These are phyloP conservation scores for Pterostichus niger DNA, from an alignment of 2,888 invertebrate species.

Conservation along the genomic window DNA sequence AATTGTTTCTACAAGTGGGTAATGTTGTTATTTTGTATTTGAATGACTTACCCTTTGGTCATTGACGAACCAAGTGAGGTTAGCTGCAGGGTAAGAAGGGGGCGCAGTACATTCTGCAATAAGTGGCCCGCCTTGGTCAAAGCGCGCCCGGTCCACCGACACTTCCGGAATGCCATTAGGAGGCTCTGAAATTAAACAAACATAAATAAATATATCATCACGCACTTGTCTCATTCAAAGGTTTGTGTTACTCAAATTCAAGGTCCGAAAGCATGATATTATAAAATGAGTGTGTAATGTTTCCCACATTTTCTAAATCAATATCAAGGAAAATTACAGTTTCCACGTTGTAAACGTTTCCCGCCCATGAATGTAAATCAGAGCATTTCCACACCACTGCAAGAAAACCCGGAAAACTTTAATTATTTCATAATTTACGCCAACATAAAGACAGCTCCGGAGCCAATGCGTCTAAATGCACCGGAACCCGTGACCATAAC, in stretches of 20 bases:
- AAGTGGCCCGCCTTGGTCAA: conserved; percentile 81
- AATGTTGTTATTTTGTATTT: too few species aligned
- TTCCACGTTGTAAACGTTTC: conserved; percentile 18
- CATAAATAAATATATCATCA: neutral
- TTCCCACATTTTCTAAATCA: conserved; percentile 21
- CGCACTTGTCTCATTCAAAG: too few species aligned
- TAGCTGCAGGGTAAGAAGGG: conserved; percentile 82
- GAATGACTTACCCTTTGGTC: conserved; percentile 78
- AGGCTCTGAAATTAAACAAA: conserved; percentile 77
- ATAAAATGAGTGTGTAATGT: too few species aligned
- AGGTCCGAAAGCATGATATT: too few species aligned
- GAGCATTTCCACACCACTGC: conserved; percentile 38
- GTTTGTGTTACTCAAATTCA: too few species aligned
- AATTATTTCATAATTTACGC: conserved; percentile 58
- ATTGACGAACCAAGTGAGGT: conserved; percentile 84
- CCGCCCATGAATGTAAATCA: conserved; percentile 46
- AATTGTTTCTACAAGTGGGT: too few species aligned
- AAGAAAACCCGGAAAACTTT: conserved; percentile 57
- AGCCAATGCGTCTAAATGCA: conserved; percentile 43
- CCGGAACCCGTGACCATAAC: conserved; percentile 34
- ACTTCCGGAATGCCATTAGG: conserved; percentile 81
- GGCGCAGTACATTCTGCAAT: conserved; percentile 81
- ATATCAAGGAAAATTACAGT: conserved; percentile 41
- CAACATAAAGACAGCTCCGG: conserved; percentile 9
- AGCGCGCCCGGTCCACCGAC: conserved; percentile 79